phyloP scores from a whole-genome alignment of 2,797 vertebrate species.

The Synanceia verrucosa region DNA sequence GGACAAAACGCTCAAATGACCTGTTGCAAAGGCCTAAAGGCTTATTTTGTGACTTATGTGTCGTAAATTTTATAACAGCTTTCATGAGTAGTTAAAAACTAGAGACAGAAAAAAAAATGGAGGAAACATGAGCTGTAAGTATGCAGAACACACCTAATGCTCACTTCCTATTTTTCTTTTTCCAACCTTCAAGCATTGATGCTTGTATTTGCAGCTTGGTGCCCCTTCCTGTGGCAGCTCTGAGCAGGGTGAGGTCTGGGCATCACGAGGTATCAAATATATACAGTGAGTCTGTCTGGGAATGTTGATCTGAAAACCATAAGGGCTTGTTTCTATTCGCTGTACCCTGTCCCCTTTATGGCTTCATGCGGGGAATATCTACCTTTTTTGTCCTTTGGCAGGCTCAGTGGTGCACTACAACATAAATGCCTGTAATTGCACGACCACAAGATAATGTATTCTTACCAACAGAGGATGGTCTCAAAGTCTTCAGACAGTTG shows the following conservation, averaged over 20 bases:
- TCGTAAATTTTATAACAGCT: slow-evolving; percentile 10
- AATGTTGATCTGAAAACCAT: slow-evolving; percentile 75
- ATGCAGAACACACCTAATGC: slow-evolving; percentile 20
- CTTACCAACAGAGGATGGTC: slow-evolving; percentile 67
- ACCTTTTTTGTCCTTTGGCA: slow-evolving; percentile 50
- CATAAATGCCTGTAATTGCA: slow-evolving; percentile 67
- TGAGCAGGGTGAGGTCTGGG: slow-evolving; percentile 40
- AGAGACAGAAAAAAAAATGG: slow-evolving; percentile 6
- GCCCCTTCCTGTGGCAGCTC: slow-evolving; percentile 45
- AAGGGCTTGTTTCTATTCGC: slow-evolving; percentile 50
- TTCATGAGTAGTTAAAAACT: slow-evolving; percentile 37
- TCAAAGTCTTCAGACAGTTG: slow-evolving; percentile 67
- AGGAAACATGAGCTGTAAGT: slow-evolving; percentile 12
- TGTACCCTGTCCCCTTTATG: slow-evolving; percentile 49
- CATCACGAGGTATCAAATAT: slow-evolving; percentile 54
- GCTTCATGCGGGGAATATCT: slow-evolving; percentile 38
- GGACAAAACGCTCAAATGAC: slow-evolving; percentile 62
- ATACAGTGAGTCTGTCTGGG: slow-evolving; percentile 57
- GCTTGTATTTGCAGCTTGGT: slow-evolving; percentile 45
- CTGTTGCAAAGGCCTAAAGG: slow-evolving; percentile 49
- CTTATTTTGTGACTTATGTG: slow-evolving; percentile 31
- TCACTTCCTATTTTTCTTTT: slow-evolving; percentile 36
- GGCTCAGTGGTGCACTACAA: slow-evolving; percentile 49
- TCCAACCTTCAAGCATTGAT: slow-evolving; percentile 29
- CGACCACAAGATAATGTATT: slow-evolving; percentile 72